Evolutionary conservation across 2,888 invertebrate species (phyloP).

Genomic region (Perizoma flavofasciatum): DNA sequence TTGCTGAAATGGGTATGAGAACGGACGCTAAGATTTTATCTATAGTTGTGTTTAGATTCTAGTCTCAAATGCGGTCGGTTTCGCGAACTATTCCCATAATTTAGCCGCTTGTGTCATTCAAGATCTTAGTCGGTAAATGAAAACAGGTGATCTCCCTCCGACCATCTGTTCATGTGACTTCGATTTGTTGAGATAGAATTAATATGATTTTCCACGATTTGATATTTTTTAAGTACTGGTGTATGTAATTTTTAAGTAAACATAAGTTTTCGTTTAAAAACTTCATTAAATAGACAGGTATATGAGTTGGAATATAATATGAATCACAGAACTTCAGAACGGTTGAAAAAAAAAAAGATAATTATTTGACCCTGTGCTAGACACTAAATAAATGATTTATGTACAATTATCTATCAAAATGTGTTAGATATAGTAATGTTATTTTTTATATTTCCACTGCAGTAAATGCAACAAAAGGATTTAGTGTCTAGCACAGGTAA

Average conservation of each 20-base stretch:
- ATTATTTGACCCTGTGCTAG: too few species aligned
- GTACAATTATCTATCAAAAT: too few species aligned
- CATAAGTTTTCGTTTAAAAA: neutral
- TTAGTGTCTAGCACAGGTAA: too few species aligned
- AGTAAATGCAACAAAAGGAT: too few species aligned
- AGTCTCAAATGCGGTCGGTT: neutral
- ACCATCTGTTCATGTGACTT: constrained; percentile 60
- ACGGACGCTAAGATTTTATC: neutral
- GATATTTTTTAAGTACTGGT: neutral
- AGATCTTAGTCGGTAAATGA: neutral
- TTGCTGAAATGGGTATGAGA: constrained; percentile 42
- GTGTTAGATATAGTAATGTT: too few species aligned
- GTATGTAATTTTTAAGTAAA: constrained; percentile 1
- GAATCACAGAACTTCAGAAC: neutral
- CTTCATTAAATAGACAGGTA: neutral
- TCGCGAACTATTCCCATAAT: neutral
- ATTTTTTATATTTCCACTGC: too few species aligned
- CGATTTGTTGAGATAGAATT: constrained; percentile 41
- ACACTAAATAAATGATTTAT: too few species aligned
- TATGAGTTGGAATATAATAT: neutral
- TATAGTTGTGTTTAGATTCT: neutral
- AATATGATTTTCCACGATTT: neutral
- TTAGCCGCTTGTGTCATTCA: constrained; percentile 4
- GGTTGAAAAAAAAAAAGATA: too few species aligned
- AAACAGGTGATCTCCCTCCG: constrained; percentile 37